Percentiles rank a stretch among this genome's conserved stretches.
Evolutionary conservation across 2,888 invertebrate genomes (phyloP).

Genomic region (Cantharis rufa): DNA sequence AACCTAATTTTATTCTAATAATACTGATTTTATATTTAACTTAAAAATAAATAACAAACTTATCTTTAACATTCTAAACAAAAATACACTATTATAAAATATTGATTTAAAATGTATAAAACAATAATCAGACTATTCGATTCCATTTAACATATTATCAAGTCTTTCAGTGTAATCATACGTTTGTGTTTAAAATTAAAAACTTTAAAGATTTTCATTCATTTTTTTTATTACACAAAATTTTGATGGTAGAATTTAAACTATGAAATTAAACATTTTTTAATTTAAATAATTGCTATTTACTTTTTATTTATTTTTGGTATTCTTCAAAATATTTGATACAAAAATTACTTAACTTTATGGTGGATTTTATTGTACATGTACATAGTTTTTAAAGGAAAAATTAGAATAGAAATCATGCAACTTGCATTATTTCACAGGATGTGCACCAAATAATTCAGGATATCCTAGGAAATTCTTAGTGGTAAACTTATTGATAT

Average conservation of each 20-base stretch:
- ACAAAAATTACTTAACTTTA: not conserved
- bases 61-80: not conserved
- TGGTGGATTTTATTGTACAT: not conserved
- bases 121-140: slow-evolving; percentile 1
- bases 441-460: no score
- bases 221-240: not conserved
- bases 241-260: not conserved
- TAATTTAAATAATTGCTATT: not conserved
- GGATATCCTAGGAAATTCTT: no score
- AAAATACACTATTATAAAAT: not conserved
- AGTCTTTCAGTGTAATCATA: not conserved
- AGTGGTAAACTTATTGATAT: not conserved
- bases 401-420: not conserved
- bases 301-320: not conserved
- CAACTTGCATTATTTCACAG: not conserved
- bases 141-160: not conserved
- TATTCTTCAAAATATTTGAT: not conserved
- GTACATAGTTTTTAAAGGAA: not conserved
- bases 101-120: slow-evolving; percentile 2
- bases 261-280: not conserved
- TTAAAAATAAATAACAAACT: slow-evolving; percentile 2
- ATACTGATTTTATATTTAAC: slow-evolving; percentile 21
- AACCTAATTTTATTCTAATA: slow-evolving; percentile 19
- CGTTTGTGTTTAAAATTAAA: not conserved
- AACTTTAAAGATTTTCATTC: not conserved